Conservation (phyloP, 2,797 vertebrate species). For the Capromys pilorides region DNA sequence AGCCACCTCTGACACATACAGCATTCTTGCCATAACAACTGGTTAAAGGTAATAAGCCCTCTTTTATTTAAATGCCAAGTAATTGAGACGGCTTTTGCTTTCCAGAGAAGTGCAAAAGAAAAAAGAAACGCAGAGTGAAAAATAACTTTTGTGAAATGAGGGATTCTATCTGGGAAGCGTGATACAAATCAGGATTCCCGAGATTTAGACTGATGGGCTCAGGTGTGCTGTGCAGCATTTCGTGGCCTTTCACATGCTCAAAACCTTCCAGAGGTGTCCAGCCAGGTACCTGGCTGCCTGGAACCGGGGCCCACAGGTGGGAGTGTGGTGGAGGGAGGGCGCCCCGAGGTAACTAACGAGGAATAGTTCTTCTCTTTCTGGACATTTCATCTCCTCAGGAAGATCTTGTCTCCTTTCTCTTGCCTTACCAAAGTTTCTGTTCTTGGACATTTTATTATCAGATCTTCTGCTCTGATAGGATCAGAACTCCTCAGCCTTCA, state of each 20-base stretch:
- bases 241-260: not conserved
- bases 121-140: constrained; percentile 55
- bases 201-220: constrained; percentile 5
- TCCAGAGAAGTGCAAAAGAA: constrained; percentile 56
- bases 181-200: constrained; percentile 9
- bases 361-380: not conserved
- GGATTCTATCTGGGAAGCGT: not conserved
- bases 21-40: constrained; percentile 70
- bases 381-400: not conserved
- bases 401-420: not conserved
- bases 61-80: constrained; percentile 64
- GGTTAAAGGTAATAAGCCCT: constrained; percentile 68
- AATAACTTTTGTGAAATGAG: not conserved
- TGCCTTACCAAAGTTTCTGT: not conserved
- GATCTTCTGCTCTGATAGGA: not conserved
- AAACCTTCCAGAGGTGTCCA: not conserved
- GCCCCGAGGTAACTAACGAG: not conserved
- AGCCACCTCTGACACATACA: constrained; percentile 57
- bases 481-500: not conserved
- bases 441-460: not conserved
- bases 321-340: not conserved
- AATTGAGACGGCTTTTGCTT: constrained; percentile 66
- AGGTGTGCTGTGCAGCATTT: not conserved
- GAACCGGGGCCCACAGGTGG: not conserved
- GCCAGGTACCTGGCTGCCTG: not conserved